Evolutionary conservation across 2,888 invertebrate species (phyloP), one percentile per base, ranked within the genome.

Genomic region (Cephus spinipes): DNA sequence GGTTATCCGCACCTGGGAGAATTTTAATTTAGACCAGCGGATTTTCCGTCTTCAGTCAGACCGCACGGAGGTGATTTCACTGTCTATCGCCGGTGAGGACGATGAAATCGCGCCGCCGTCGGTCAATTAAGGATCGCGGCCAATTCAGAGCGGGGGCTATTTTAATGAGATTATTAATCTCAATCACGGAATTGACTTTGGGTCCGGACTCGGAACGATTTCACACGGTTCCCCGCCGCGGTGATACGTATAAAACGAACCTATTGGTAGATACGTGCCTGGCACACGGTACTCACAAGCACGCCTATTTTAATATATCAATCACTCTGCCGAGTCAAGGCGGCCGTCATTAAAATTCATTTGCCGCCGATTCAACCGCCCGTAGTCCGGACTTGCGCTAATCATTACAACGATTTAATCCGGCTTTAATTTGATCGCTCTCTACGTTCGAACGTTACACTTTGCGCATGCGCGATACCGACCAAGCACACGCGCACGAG

Each of bases 341-440:
- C 81, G 73, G 79, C 81, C 86, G 83, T 87, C 87, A 88, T 89
- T 88, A 88, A 89, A 89, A 90, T 89, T 90, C 88, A 89, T 89
- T 89, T 89, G 88, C 87, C 87, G 86, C 80, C 86, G 87, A 88
- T 88, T 87, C 87, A 88, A 83, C 40, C 31, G 81, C 82, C 83
- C 81, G 80, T 79, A 74, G 76, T 73, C 73, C 78, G 69, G 81
- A 80, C 83, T 83, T 78, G 83, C 55, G 55, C 84, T 85, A 84
- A 86, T 86, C 86, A 84, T 82, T 80, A 81, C 81, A 80, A 81
- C 85, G 83, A 86, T 78, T 76, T 76, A 73, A 76, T 69, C 78
- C 75, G 71, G 75, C 40, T 68, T 78, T 73, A 78, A 76, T 76
- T 76, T 78, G 68, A 78, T 78, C 78, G 71, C 68, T 73, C 75